Percentiles rank a stretch among this genome's conserved stretches.
Conservation (phyloP, 2,113 vertebrate species). For the Macaca mulatta region DNA sequence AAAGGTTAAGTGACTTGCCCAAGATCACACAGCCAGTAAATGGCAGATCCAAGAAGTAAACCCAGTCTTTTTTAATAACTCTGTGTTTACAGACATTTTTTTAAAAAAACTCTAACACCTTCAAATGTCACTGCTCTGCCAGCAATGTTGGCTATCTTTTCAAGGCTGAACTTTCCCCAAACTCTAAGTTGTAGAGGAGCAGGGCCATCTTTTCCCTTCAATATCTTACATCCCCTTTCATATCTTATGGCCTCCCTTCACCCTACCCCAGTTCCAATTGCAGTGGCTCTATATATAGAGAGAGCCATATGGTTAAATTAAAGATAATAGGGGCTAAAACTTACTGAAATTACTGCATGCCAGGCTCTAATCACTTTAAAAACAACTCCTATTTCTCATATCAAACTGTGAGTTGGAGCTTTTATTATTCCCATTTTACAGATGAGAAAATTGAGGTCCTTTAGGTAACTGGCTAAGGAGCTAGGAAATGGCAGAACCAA, state of each 20-base stretch:
- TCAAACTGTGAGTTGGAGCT: not conserved
- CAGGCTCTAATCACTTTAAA: not conserved
- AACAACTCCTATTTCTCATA: not conserved
- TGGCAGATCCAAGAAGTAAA: not conserved
- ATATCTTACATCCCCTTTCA: not conserved
- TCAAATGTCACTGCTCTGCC: not conserved
- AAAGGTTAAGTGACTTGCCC: not conserved
- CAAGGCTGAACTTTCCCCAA: not conserved
- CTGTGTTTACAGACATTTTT: too few species aligned
- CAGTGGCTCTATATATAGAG: too few species aligned
- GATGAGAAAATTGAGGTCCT: not conserved
- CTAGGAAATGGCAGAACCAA: not conserved
- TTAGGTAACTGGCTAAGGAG: not conserved
- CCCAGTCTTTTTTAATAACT: not conserved
- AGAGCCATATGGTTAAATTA: not conserved
- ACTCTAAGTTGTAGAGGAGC: accelerated
- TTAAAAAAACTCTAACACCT: not conserved
- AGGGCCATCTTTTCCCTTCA: not conserved
- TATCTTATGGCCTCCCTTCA: not conserved
- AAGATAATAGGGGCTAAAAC: not conserved
- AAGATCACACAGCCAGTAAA: not conserved
- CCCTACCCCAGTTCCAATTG: accelerated
- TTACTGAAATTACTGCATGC: not conserved
- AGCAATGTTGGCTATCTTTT: not conserved
- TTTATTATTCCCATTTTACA: not conserved